Evolutionary conservation across 2,888 invertebrate genomes (phyloP).

Genomic region (Falcaria lacertinaria): DNA sequence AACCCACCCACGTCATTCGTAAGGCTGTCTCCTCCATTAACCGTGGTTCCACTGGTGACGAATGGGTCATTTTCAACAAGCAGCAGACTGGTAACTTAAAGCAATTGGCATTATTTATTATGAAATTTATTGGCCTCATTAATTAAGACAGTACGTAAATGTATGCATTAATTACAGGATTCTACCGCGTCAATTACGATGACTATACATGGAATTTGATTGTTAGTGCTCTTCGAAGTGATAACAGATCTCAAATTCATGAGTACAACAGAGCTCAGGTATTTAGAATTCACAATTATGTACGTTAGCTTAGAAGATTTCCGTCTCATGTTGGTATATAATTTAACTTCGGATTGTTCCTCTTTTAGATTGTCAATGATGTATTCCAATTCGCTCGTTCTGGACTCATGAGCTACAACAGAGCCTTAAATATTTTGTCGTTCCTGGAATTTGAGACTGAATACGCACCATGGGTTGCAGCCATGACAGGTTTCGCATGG

Average conservation of each 20-base stretch:
- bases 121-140: too few species aligned
- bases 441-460: conserved; percentile 85
- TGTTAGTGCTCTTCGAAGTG: conserved; percentile 53
- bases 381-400: conserved; percentile 86
- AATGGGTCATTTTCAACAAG: conserved; percentile 82
- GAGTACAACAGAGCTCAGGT: conserved; percentile 86
- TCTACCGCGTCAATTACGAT: conserved; percentile 85
- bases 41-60: conserved; percentile 46
- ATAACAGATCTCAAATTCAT: conserved; percentile 66
- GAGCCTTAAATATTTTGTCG: conserved; percentile 82
- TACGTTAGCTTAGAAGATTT: too few species aligned
- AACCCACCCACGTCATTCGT: conserved; percentile 58
- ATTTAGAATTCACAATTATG: too few species aligned
- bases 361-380: conserved; percentile 85
- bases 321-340: too few species aligned
- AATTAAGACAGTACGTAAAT: too few species aligned
- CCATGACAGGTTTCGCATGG: conserved; percentile 77
- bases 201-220: conserved; percentile 76
- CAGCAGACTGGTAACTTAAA: conserved; percentile 81
- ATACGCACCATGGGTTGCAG: conserved; percentile 90
- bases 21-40: conserved; percentile 43
- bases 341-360: conserved; percentile 5
- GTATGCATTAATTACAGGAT: too few species aligned
- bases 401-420: conserved; percentile 78
- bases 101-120: too few species aligned